phyloP scores from a whole-genome alignment of 2,888 invertebrate species.

The Limulus polyphemus region DNA sequence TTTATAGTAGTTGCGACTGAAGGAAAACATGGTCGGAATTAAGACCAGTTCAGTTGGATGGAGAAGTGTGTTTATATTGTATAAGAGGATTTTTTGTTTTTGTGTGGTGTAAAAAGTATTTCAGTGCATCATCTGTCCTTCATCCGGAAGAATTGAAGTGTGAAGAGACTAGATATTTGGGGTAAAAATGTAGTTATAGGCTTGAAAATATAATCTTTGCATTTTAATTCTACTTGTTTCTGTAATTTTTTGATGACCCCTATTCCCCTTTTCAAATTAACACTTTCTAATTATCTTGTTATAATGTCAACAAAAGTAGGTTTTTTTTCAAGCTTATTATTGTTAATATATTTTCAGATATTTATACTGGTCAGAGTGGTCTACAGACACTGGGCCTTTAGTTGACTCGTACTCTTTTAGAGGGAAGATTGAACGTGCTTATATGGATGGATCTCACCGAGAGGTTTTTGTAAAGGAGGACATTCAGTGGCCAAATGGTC shows the following conservation, averaged over 20 bases:
- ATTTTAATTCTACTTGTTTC: conserved; percentile 13
- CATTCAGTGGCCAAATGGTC: conserved; percentile 61
- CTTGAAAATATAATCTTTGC: too few species aligned
- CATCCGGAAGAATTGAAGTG: too few species aligned
- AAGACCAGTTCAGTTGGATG: too few species aligned
- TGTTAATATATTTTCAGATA: conserved; percentile 26
- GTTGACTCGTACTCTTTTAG: conserved; percentile 31
- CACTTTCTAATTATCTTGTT: too few species aligned
- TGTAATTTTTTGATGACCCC: not conserved
- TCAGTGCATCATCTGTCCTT: too few species aligned
- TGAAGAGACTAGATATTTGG: too few species aligned
- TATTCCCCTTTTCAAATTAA: not conserved
- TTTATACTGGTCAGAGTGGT: conserved; percentile 68
- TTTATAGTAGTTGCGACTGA: too few species aligned
- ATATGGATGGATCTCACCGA: conserved; percentile 59
- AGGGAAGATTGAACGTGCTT: conserved; percentile 50
- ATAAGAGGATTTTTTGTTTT: too few species aligned
- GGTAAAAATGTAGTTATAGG: too few species aligned
- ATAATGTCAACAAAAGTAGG: not conserved
- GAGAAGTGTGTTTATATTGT: too few species aligned
- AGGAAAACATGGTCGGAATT: too few species aligned
- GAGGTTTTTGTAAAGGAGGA: conserved; percentile 43
- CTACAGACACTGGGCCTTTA: conserved; percentile 31
- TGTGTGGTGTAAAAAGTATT: too few species aligned
- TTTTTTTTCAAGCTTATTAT: conserved; percentile 2